Conservation (phyloP, 1,140 invertebrate species). For the Contarinia nasturtii region DNA sequence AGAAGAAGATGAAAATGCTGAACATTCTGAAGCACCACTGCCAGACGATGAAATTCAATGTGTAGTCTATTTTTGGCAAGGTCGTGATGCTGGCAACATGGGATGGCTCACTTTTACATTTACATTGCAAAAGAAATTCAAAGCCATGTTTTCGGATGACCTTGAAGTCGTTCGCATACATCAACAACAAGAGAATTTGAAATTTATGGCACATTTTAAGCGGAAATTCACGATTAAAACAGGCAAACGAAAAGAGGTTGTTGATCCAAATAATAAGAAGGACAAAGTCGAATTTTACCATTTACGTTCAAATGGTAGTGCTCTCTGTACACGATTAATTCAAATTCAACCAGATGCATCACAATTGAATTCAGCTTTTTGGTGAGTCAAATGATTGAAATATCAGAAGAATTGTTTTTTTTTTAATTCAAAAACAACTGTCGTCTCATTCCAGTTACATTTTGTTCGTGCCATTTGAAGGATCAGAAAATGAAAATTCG, state of each 20-base stretch:
- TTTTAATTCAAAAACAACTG: conserved; percentile 2
- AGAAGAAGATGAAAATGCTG: conserved; percentile 27
- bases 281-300: conserved; percentile 84
- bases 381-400: conserved; percentile 29
- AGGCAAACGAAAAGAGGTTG: conserved; percentile 58
- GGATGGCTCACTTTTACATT: conserved; percentile 99
- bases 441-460: conserved; percentile 58
- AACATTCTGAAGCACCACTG: conserved; percentile 29
- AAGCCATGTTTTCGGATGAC: conserved; percentile 83
- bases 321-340: conserved; percentile 82
- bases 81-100: conserved; percentile 92
- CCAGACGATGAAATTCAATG: conserved; percentile 82
- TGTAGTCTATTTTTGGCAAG: conserved; percentile 99
- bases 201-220: conserved; percentile 97
- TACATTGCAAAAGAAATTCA: conserved; percentile 94
- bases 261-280: conserved; percentile 27
- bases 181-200: conserved; percentile 96
- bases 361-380: conserved; percentile 67
- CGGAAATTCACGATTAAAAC: conserved; percentile 84
- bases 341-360: conserved; percentile 69
- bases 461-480: conserved; percentile 87
- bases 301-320: conserved; percentile 84
- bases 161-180: conserved; percentile 94
- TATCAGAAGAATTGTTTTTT: neutral
- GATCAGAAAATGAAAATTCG: conserved; percentile 64